These are phyloP conservation scores for Remorina albescens DNA, from an alignment of 2,797 vertebrate genomes.

Conservation along the genomic window DNA sequence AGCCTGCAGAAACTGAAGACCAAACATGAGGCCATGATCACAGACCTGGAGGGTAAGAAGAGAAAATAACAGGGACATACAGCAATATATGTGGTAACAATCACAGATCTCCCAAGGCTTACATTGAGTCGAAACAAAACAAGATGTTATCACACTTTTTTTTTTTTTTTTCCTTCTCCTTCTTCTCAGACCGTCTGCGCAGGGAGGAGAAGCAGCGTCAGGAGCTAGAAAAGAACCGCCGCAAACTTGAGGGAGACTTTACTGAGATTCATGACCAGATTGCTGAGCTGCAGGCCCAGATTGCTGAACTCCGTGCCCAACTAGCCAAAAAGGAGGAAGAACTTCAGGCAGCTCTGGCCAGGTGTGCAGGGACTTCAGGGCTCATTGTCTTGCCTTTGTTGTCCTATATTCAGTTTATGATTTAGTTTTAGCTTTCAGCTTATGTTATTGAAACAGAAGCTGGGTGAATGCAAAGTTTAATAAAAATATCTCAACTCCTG, in stretches of 20 bases:
- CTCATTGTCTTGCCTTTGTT: background rate
- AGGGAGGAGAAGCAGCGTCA: conserved; percentile 95
- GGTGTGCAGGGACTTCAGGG: conserved; percentile 79
- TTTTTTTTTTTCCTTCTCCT: too few relatives aligned
- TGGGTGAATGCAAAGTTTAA: background rate
- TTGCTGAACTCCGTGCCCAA: conserved; percentile 95
- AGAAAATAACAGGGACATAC: background rate
- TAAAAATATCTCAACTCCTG: background rate
- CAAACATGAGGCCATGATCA: conserved; percentile 99
- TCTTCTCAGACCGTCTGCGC: conserved; percentile 91
- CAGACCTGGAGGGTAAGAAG: conserved; percentile 93
- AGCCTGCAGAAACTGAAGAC: conserved; percentile 98
- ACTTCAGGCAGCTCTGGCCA: conserved; percentile 93
- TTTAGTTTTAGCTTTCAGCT: background rate
- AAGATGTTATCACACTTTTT: background rate
- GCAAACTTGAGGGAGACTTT: conserved; percentile 96
- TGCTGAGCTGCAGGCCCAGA: conserved; percentile 96
- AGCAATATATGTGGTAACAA: background rate
- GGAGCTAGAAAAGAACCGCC: conserved; percentile 96
- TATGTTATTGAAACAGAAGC: background rate
- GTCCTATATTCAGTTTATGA: background rate
- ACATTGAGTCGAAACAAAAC: background rate
- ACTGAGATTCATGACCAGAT: conserved; percentile 94
- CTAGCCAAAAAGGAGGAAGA: conserved; percentile 98
- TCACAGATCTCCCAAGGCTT: background rate